phyloP scores from a whole-genome alignment of 2,113 vertebrate species.

The Mola mola region DNA sequence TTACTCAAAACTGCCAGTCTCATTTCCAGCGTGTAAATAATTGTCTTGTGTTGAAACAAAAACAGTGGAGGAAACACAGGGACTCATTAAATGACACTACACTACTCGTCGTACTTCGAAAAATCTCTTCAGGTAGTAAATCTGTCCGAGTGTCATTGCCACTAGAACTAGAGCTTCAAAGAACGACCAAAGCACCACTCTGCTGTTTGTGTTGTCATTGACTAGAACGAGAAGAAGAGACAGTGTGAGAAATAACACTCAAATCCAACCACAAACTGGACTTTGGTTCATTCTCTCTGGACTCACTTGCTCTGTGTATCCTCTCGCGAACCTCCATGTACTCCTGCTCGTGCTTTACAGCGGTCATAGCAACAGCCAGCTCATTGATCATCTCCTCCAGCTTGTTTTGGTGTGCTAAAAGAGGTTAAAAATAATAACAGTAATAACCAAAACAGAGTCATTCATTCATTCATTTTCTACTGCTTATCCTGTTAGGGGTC shows the following conservation, averaged over 20 bases:
- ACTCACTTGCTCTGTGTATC: constrained; percentile 98
- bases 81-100: constrained; percentile 73
- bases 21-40: constrained; percentile 67
- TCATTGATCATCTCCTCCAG: constrained; percentile 99
- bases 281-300: too few species aligned
- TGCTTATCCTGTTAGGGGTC: not conserved
- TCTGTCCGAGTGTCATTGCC: constrained; percentile 99
- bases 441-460: accelerated
- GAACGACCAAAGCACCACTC: constrained; percentile 99
- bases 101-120: constrained; percentile 99
- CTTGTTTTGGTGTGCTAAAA: constrained; percentile 97
- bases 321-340: constrained; percentile 99
- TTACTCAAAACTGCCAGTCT: constrained; percentile 67
- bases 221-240: constrained; percentile 78
- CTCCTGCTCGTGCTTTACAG: constrained; percentile 98
- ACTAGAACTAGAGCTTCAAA: constrained; percentile 99
- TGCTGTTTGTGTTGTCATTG: constrained; percentile 99
- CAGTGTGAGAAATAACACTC: not conserved
- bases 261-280: not conserved
- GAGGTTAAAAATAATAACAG: not conserved
- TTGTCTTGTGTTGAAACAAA: constrained; percentile 76
- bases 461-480: too few species aligned
- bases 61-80: constrained; percentile 73
- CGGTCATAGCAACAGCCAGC: constrained; percentile 96
- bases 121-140: constrained; percentile 99